Percentiles rank a stretch among this genome's conserved stretches.
Evolutionary conservation across 2,113 vertebrate genomes (phyloP).

Genomic region (Eonycteris spelaea): DNA sequence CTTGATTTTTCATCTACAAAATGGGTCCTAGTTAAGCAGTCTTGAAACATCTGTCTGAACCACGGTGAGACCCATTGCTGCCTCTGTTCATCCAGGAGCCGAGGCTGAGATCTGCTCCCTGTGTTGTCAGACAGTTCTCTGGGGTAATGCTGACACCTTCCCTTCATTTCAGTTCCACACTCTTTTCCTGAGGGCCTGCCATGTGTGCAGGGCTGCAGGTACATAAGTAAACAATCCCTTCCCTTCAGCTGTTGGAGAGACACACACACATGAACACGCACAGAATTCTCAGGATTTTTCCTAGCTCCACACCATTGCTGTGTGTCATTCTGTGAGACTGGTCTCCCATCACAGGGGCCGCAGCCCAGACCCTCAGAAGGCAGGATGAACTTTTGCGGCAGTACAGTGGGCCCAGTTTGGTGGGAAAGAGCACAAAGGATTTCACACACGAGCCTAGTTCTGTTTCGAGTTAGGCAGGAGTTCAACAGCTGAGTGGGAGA

Average conservation of each 20-base stretch:
- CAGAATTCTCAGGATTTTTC: neutral
- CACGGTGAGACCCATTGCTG: neutral
- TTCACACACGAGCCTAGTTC: neutral
- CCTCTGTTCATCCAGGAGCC: neutral
- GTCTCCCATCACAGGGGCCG: neutral
- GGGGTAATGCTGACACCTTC: neutral
- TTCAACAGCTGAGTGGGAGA: neutral
- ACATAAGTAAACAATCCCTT: neutral
- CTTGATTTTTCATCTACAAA: neutral
- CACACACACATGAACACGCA: neutral
- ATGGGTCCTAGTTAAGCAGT: neutral
- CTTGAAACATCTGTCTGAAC: neutral
- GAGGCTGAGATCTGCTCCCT: neutral
- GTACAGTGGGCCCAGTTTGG: neutral
- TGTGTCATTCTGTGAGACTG: neutral
- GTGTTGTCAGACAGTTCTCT: neutral
- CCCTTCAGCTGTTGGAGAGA: neutral
- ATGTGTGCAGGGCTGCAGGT: neutral
- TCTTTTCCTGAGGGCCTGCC: neutral
- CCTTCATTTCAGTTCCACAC: neutral
- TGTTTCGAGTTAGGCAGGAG: neutral
- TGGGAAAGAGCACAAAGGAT: neutral
- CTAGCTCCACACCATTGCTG: neutral
- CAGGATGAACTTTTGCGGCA: neutral
- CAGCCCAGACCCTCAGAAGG: neutral